Percentiles rank a stretch among this genome's conserved stretches.
These are phyloP conservation scores for Serilophus lunatus DNA, from an alignment of 2,113 vertebrate genomes.

Conservation along the genomic window DNA sequence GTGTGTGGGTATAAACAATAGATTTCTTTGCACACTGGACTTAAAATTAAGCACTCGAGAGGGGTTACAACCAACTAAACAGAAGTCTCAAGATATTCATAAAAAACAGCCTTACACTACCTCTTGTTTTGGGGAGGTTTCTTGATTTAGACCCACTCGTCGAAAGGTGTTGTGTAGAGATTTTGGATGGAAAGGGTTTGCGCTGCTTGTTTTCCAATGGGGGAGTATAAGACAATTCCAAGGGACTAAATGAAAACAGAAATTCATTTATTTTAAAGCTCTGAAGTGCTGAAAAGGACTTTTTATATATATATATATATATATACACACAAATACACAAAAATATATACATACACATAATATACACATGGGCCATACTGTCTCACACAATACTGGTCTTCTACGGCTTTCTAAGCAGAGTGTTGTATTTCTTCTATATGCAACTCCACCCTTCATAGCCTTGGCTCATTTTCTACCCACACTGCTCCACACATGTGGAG, in stretches of 20 bases:
- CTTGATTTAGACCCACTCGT: constrained; percentile 74
- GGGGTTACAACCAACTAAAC: neutral
- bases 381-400: neutral
- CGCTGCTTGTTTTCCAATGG: constrained; percentile 90
- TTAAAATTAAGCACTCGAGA: neutral
- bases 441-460: neutral
- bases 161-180: constrained; percentile 69
- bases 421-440: neutral
- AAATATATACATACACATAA: neutral
- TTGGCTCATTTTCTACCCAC: neutral
- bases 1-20: neutral
- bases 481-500: neutral
- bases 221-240: constrained; percentile 87
- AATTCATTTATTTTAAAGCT: neutral
- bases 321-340: too few relatives aligned
- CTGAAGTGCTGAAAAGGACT: neutral
- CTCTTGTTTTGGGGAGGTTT: constrained; percentile 81
- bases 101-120: constrained; percentile 41
- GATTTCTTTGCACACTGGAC: neutral
- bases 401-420: neutral
- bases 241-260: constrained; percentile 75
- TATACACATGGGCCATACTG: neutral
- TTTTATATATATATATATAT: neutral
- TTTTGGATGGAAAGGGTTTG: constrained; percentile 86
- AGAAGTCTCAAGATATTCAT: neutral